These are phyloP conservation scores for Megathymus violae DNA, from an alignment of 1,140 invertebrate genomes.

Conservation along the genomic window DNA sequence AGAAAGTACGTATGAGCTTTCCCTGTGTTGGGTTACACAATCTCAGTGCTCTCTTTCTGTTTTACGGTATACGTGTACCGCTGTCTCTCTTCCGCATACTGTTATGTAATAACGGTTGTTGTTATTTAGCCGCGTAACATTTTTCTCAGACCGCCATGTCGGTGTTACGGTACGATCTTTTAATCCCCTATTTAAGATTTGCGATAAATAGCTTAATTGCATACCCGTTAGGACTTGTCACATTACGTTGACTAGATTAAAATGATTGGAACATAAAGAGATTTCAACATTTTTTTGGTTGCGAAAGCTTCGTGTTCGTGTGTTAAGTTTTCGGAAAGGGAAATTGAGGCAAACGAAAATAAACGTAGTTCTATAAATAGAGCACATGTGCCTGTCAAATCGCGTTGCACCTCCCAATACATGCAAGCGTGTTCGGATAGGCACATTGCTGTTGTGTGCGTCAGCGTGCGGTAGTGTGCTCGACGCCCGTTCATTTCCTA, in stretches of 20 bases:
- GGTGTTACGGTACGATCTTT: conserved; percentile 49
- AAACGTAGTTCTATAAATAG: conserved; percentile 56
- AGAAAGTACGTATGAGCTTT: conserved; percentile 81
- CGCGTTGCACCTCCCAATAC: conserved; percentile 56
- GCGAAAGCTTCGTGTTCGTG: not conserved
- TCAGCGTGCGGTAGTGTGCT: conserved; percentile 57
- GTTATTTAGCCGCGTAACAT: conserved; percentile 76
- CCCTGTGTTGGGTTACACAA: conserved; percentile 80
- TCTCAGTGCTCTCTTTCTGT: conserved; percentile 59
- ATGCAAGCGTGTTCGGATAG: conserved; percentile 52
- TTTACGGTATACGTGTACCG: conserved; percentile 39
- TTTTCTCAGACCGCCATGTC: conserved; percentile 70
- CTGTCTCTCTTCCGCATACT: conserved; percentile 61
- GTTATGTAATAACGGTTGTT: conserved; percentile 82
- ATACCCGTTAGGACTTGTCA: conserved; percentile 25
- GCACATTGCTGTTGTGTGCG: conserved; percentile 52
- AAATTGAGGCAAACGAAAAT: conserved; percentile 35
- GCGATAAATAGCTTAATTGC: conserved; percentile 28
- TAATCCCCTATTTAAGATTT: conserved; percentile 55
- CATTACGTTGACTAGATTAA: not conserved
- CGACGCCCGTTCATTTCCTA: conserved; percentile 73
- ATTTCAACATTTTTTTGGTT: not conserved
- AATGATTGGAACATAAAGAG: not conserved
- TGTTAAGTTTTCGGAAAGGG: conserved; percentile 27
- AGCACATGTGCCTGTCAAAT: conserved; percentile 68